Base-by-base conservation (phyloP, 2,888 invertebrate genomes). In the Rotaria socialis region DNA sequence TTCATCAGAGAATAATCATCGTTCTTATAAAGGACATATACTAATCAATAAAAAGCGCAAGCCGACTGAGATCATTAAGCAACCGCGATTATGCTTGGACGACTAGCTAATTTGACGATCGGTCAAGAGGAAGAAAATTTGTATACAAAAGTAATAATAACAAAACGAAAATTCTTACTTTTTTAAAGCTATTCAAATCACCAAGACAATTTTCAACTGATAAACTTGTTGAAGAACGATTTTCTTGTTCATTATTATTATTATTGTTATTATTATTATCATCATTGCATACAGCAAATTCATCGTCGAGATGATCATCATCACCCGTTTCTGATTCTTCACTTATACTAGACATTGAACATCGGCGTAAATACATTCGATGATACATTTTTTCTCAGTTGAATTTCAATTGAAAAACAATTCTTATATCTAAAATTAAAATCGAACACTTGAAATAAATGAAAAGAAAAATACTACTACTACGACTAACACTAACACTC, bases 341-440 rank as follows among this genome's bases (percentile, higher is more conserved):
- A 67, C 67, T 67, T 67, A 67, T 67, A 19, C 67, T 67, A 35
- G 67, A 67, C 67, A 67, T 67, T 19, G 67, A 67, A 67, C 67
- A 67, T 6, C 67, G 67, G 35, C 19, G 67, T 6, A 67, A 35
- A 35, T 67, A 67, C 67, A 67, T 67, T 35, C 67, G 67, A 35
- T 67, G 67, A 19, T 67, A 67, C 67, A 67, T 67, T 35, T 3
- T 35, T 16, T 10, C 27, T 67, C 19, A 67, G 6, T 67, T 67
- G 6, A 41, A 35, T 35, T 55, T 22, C 19, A 55, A 7, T 55
- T 19, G 2, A 35, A 67, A 67, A 19, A 35, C 35, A 67, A 5
- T 41, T 35, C 14, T 19, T 35, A 19, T 67, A 35, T 67, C 16
- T 35, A 67, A 67, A 67, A 67, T 5, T 35, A 7, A 67, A 67